Base-by-base conservation (phyloP, 2,888 invertebrate genomes). In the Drosophila pseudotakahashii region DNA sequence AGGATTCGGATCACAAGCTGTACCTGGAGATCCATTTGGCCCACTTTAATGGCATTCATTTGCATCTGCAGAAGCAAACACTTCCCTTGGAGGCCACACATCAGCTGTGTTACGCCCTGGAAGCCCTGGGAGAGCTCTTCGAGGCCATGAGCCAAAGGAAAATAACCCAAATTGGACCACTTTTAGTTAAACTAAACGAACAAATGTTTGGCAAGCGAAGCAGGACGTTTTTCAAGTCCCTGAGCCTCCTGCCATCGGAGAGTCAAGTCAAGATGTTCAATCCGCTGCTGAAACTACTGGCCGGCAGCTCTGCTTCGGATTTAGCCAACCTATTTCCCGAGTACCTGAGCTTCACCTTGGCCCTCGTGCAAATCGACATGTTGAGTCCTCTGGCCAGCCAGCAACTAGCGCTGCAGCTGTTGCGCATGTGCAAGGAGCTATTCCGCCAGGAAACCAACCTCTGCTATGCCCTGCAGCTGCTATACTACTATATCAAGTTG, bases 401-500 rank as follows among this genome's bases (percentile, higher is more conserved):
- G 30, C 78, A 83, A 34, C 50, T 81, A 13, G 59, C 77, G 1
- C 44, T 89, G 23, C 77, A 76, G 37, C 61, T 89, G 32, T 64
- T 91, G 3, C 80, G 78, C n/a, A 63, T 77, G 0, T 75, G 90
- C 42, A 81, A 85, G 48, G 61, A 59, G 6, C 51, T 80, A 5
- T 73, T 78, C 7, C 42, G 73, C 1, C 78, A 87, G 6, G 66
- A 64, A 10, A 3, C 41, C 13, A 64, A 64, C 14, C 30, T 44
- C 2, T 62, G 72, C 3, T 81, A 88, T 58, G 73, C 64, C 2
- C 57, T 90, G 1, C 79, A 81, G 14, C 50, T 89, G 34, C 64
- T 90, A 2, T 90, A 91, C 59, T 89, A 88, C 55, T 85, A 89
- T 36, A 50, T 90, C 0, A 91, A 90, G 63, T 36, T 90, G 13